Conservation (phyloP, 2,113 vertebrate species). For the Procapra przewalskii region DNA sequence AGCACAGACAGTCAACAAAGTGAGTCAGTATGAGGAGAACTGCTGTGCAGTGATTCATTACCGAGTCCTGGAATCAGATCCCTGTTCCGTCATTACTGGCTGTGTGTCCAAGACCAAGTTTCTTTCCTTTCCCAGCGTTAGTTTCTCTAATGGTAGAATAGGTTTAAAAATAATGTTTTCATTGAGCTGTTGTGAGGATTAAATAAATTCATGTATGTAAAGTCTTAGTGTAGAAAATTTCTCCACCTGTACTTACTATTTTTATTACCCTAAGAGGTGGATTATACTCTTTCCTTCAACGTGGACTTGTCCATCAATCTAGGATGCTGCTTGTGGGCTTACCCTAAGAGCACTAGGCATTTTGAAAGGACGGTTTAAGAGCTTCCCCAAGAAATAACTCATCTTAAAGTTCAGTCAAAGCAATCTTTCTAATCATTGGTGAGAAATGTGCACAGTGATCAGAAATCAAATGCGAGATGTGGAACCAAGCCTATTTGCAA, state of each 20-base stretch:
- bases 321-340: background rate
- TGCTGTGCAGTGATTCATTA: background rate
- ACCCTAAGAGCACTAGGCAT: background rate
- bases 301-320: background rate
- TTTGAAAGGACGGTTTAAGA: conserved; percentile 5
- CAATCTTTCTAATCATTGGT: background rate
- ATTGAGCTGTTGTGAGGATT: background rate
- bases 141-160: background rate
- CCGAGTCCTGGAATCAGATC: background rate
- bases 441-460: background rate
- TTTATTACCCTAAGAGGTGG: background rate
- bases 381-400: background rate
- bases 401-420: background rate
- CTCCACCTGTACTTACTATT: background rate
- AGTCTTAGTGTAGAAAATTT: background rate
- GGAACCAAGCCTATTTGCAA: background rate
- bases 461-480: background rate
- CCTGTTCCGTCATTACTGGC: background rate
- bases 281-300: background rate
- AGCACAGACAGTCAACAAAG: background rate
- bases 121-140: background rate
- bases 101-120: background rate
- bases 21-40: background rate
- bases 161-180: background rate
- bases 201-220: background rate